Percentiles rank a stretch among this genome's conserved stretches.
These are phyloP conservation scores for Drosophila aldrichi DNA, from an alignment of 2,888 invertebrate species.

Conservation along the genomic window DNA sequence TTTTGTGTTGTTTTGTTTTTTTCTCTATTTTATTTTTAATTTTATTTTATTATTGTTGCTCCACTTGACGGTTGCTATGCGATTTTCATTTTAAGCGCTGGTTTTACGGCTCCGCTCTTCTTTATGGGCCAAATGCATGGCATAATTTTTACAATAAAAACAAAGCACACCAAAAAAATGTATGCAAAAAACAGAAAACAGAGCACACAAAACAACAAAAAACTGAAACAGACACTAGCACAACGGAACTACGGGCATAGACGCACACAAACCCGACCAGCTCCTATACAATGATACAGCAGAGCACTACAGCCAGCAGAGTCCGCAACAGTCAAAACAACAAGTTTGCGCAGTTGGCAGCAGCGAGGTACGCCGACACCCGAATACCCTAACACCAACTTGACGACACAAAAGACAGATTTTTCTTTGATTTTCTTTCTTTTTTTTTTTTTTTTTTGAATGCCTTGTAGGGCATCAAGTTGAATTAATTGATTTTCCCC, in stretches of 20 bases:
- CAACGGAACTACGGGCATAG: slow-evolving; percentile 51
- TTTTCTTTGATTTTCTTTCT: background rate
- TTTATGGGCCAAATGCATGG: slow-evolving; percentile 75
- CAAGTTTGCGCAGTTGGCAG: slow-evolving; percentile 1
- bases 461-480: background rate
- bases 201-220: slow-evolving; percentile 28
- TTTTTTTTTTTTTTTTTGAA: background rate
- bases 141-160: slow-evolving; percentile 68
- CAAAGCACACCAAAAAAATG: slow-evolving; percentile 9
- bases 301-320: slow-evolving; percentile 6
- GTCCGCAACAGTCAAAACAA: slow-evolving; percentile 29
- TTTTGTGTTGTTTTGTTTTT: slow-evolving; percentile 18
- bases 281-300: slow-evolving; percentile 8
- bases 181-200: slow-evolving; percentile 23
- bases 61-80: slow-evolving; percentile 68
- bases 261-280: slow-evolving; percentile 17
- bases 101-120: slow-evolving; percentile 52
- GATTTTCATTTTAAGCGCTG: slow-evolving; percentile 46
- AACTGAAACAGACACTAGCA: slow-evolving; percentile 37
- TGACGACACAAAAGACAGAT: no score
- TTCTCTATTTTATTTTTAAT: slow-evolving; percentile 14
- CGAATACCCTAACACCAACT: slow-evolving; percentile 20
- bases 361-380: background rate
- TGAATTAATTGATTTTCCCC: slow-evolving; percentile 3
- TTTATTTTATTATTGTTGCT: slow-evolving; percentile 49